These are phyloP conservation scores for Pseudomyrmex dendroicus DNA, from an alignment of 1,140 invertebrate species.

Conservation along the genomic window DNA sequence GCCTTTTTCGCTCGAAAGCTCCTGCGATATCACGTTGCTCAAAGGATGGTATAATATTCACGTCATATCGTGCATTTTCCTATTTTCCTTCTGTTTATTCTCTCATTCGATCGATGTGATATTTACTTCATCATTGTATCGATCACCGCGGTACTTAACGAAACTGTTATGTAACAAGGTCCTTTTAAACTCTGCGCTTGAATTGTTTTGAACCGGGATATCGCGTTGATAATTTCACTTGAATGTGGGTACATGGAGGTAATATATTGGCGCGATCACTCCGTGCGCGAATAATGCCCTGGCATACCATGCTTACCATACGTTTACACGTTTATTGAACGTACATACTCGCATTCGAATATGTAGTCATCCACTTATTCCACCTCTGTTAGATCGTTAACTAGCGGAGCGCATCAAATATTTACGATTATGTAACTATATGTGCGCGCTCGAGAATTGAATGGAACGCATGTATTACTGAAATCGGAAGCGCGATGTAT, in stretches of 20 bases:
- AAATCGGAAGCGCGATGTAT: constrained; percentile 49
- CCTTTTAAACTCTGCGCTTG: neutral
- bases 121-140: constrained; percentile 3
- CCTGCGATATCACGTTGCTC: constrained; percentile 14
- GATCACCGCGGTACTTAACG: constrained; percentile 19
- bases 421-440: constrained; percentile 47
- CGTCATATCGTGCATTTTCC: neutral
- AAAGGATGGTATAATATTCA: constrained; percentile 25
- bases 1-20: constrained; percentile 35
- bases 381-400: constrained; percentile 15
- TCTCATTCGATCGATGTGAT: neutral
- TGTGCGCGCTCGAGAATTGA: neutral
- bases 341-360: neutral
- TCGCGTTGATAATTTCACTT: constrained; percentile 18
- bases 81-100: neutral
- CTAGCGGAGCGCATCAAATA: constrained; percentile 37
- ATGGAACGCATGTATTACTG: constrained; percentile 17
- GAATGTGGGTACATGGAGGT: neutral
- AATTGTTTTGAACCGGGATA: neutral
- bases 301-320: neutral
- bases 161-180: neutral
- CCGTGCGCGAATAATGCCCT: too few species aligned
- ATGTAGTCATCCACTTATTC: constrained; percentile 45
- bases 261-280: constrained; percentile 5
- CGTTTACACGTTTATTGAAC: neutral